Evolutionary conservation across 2,888 invertebrate genomes (phyloP).

Genomic region (Troides helena): DNA sequence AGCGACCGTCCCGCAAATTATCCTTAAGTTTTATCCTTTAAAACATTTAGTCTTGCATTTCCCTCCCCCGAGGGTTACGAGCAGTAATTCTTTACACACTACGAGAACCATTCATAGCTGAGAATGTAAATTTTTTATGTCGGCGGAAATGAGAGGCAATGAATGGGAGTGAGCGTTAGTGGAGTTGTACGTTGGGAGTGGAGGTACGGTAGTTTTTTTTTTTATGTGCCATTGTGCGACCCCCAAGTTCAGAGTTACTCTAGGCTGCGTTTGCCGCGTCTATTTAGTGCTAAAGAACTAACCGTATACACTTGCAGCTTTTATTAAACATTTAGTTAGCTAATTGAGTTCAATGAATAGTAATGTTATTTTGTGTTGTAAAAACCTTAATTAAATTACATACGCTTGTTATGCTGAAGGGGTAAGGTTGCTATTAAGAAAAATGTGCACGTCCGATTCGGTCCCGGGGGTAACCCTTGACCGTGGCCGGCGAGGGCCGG

Average conservation of each 20-base stretch:
- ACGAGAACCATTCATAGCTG: slow-evolving; percentile 27
- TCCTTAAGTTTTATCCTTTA: slow-evolving; percentile 21
- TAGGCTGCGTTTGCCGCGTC: slow-evolving; percentile 2
- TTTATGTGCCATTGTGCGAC: slow-evolving; percentile 10
- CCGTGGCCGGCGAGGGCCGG: slow-evolving; percentile 33
- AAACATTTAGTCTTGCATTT: slow-evolving; percentile 25
- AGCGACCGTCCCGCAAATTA: neutral
- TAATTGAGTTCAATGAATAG: neutral
- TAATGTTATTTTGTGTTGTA: too few relatives aligned
- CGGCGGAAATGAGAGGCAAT: slow-evolving; percentile 24
- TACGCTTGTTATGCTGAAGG: neutral
- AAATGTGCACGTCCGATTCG: slow-evolving; percentile 21
- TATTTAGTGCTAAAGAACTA: neutral
- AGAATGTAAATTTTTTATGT: slow-evolving; percentile 26
- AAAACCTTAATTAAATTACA: neutral
- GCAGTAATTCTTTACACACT: slow-evolving; percentile 27
- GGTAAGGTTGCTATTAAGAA: slow-evolving; percentile 22
- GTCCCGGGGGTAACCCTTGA: slow-evolving; percentile 32
- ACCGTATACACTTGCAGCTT: neutral
- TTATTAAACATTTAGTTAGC: neutral
- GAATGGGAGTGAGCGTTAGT: slow-evolving; percentile 19
- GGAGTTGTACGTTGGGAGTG: slow-evolving; percentile 22
- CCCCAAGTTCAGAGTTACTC: slow-evolving; percentile 29
- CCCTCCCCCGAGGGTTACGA: slow-evolving; percentile 27
- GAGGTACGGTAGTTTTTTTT: slow-evolving; percentile 13